Base-by-base conservation (phyloP, 2,797 vertebrate species). In the Aulostomus chinensis region DNA sequence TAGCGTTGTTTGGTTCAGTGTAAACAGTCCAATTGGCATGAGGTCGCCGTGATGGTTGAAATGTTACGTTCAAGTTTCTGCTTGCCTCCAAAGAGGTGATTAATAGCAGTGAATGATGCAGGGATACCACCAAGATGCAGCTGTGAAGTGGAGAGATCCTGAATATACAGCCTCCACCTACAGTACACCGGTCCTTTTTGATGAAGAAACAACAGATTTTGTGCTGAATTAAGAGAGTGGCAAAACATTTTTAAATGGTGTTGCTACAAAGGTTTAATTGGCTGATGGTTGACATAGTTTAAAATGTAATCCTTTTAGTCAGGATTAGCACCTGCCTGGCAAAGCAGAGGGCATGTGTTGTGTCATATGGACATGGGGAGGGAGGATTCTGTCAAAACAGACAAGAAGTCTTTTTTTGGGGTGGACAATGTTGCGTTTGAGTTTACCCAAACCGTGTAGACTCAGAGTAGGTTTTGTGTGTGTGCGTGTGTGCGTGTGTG, bases 241-340 rank as follows among this genome's bases (percentile, higher is more conserved):
- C 9, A 42, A 18, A 15, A 14, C 34, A 47, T 18, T 13, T 37
- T 9, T 20, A 12, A 28, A 43, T 11, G 18, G 54, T 43, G 51
- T 43, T 54, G 28, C 32, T 53, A 0, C 21, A 31, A 14, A 11
- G 25, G 17, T 32, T 22, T 21, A 20, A 22, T 5, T 22, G 24
- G 20, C 39, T 15, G 41, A 67, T 73, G 8, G 10, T 32, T 70
- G 48, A 64, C 58, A 74, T 67, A 59, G 71, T 85, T 79, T 68
- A 11, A 73, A 72, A 51, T 51, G 52, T 80, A 88, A 89, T 90
- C 89, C 73, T 39, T 73, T 88, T 79, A 88, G 70, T 64, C 7
- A 0, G 79, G 73, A 89, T 90, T 88, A 89, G 69, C 24, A 33
- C 39, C 60, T 82, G 76, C 39, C 60, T 82, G 76, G 56, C 75